Base-by-base conservation (phyloP, 2,797 vertebrate species). In the Muscicapa striata region DNA sequence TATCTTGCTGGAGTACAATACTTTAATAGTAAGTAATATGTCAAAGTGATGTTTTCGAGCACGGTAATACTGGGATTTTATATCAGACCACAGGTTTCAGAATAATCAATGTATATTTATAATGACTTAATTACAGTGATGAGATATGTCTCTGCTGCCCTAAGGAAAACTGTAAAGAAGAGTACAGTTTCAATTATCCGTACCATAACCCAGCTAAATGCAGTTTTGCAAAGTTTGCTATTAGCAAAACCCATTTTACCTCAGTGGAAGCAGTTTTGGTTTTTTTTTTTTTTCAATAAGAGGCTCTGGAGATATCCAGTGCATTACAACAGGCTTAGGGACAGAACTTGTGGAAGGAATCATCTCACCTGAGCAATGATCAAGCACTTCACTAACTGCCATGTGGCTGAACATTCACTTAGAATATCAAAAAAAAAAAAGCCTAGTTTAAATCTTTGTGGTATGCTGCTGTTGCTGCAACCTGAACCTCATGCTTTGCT, bases 111-210 rank as follows among this genome's bases (percentile, higher is more conserved):
- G 51, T 49, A 55, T 92, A 83, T 89, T 94, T 95, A 77, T 83
- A 89, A 89, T 75, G 66, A 95, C 69, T 94, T 97, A 95, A 96
- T 96, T 95, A 95, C 84, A 84, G 62, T 85, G 87, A 93, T 78
- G 84, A 94, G 82, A 51, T 89, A 86, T 55, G 41, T 89, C 87
- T 85, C 66, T 66, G n/a, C 55, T 89, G 82, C 92, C 76, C 55
- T 38, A 27, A 92, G 68, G 54, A 89, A 89, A 95, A 68, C 36
- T 55, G 75, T 89, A 57, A 52, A 32, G 51, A 32, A 48, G 87
- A 64, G 27, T 66, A 81, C 24, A 36, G 40, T 88, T 94, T 87
- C 82, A 91, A 81, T 92, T 91, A 86, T 43, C 84, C n/a, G 27
- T 59, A 86, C 54, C n/a, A 75, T 62, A 87, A 75, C 36, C 30